Evolutionary conservation across 1,140 invertebrate genomes (phyloP).

Genomic region (Asobara japonica): DNA sequence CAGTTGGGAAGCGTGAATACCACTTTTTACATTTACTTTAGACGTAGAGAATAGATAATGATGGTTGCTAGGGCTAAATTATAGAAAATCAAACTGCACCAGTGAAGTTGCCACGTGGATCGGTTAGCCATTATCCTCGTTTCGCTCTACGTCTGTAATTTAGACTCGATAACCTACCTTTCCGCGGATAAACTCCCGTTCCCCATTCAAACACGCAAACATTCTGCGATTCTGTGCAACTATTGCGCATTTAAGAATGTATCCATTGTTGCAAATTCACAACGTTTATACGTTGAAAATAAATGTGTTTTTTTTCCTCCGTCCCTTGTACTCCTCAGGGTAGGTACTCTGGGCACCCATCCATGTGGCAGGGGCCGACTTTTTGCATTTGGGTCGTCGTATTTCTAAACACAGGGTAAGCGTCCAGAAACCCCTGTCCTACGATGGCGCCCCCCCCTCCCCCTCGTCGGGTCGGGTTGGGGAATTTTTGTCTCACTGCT

Average conservation of each 20-base stretch:
- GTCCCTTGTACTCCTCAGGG: no score
- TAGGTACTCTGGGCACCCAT: no score
- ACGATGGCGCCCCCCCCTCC: no score
- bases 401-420: no score
- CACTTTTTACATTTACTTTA: not conserved
- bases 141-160: constrained; percentile 38
- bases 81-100: constrained; percentile 32
- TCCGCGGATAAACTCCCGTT: constrained; percentile 31
- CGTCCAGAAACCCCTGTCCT: no score
- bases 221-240: not conserved
- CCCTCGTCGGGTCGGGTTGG: no score
- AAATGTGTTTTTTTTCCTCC: not conserved
- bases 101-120: constrained; percentile 38
- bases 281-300: no score
- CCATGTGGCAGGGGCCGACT: no score
- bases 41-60: not conserved
- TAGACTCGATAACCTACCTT: constrained; percentile 40
- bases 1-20: not conserved
- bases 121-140: constrained; percentile 38
- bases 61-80: constrained; percentile 32
- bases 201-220: constrained; percentile 14
- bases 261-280: no score
- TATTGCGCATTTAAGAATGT: not conserved
- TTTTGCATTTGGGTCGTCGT: no score
- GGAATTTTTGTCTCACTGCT: no score